Percentiles rank a stretch among this genome's conserved stretches.
These are phyloP conservation scores for Idris sp. DNA, from an alignment of 1,140 invertebrate genomes.

Conservation along the genomic window DNA sequence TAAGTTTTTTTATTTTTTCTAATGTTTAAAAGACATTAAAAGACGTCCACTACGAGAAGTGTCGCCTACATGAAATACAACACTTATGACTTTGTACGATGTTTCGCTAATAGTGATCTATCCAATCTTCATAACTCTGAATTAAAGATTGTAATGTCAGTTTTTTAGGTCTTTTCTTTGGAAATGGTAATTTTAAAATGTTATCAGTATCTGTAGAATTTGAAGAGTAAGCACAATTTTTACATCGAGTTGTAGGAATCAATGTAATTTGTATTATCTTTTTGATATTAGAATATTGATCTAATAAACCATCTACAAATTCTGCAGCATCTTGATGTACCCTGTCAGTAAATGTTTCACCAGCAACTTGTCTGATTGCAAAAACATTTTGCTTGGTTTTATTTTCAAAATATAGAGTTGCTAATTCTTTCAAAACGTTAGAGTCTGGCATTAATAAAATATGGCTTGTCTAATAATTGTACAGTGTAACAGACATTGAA, in stretches of 20 bases:
- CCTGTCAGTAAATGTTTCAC: background rate
- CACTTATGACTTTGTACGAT: conserved; percentile 3
- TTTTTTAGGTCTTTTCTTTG: too few relatives aligned
- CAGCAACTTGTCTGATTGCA: conserved; percentile 5
- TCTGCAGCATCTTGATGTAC: conserved; percentile 7
- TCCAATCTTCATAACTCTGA: too few relatives aligned
- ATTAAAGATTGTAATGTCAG: conserved; percentile 2
- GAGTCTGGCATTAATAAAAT: background rate
- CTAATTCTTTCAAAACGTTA: background rate
- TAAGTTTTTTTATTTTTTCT: too few relatives aligned
- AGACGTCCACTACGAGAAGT: too few relatives aligned
- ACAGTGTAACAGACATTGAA: conserved; percentile 9
- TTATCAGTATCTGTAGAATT: too few relatives aligned
- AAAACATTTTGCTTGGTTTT: background rate
- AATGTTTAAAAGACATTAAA: too few relatives aligned
- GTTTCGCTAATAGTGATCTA: background rate
- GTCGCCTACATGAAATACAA: conserved; percentile 7
- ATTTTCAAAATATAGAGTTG: background rate
- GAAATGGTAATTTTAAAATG: too few relatives aligned
- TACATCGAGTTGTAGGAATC: background rate
- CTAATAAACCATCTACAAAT: background rate
- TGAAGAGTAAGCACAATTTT: conserved; percentile 3
- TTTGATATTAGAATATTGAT: conserved; percentile 2
- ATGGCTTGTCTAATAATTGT: conserved; percentile 12
- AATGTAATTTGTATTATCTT: conserved; percentile 1